Conservation (phyloP, 1,140 invertebrate species). For the Euura saliciscinereae region DNA sequence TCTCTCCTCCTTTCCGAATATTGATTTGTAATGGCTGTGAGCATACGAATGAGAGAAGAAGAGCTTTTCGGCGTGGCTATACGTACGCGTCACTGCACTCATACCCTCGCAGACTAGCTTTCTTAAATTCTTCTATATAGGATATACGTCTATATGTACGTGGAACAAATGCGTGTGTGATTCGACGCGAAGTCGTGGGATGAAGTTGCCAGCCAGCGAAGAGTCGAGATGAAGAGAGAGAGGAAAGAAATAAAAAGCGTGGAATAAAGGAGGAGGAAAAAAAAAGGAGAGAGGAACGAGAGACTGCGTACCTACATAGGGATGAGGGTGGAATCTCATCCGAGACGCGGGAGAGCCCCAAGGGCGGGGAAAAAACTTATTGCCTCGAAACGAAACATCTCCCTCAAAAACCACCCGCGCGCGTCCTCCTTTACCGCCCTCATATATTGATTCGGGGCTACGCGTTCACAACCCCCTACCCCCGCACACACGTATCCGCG, state of each 20-base stretch:
- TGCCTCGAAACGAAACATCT: slow-evolving; percentile 55
- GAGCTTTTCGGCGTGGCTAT: slow-evolving; percentile 50
- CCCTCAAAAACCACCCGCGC: slow-evolving; percentile 53
- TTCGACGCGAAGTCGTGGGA: slow-evolving; percentile 23
- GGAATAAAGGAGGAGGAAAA: slow-evolving; percentile 11
- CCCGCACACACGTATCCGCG: slow-evolving; percentile 33
- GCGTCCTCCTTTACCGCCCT: slow-evolving; percentile 25
- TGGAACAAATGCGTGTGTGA: slow-evolving; percentile 24
- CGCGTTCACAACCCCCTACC: no score
- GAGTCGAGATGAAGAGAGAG: slow-evolving; percentile 26
- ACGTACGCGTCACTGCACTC: slow-evolving; percentile 57
- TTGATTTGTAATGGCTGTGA: slow-evolving; percentile 50
- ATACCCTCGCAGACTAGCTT: slow-evolving; percentile 35
- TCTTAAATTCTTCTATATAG: not conserved
- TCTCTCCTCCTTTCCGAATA: slow-evolving; percentile 39
- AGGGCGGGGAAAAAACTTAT: slow-evolving; percentile 31
- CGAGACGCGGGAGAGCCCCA: slow-evolving; percentile 27
- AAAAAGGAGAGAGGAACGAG: slow-evolving; percentile 28
- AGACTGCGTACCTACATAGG: slow-evolving; percentile 32
- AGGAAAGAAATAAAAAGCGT: slow-evolving; percentile 11
- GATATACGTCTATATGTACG: not conserved
- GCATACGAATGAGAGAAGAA: slow-evolving; percentile 59
- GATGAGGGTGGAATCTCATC: slow-evolving; percentile 45
- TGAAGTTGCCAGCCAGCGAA: slow-evolving; percentile 8
- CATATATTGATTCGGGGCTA: slow-evolving; percentile 48